Evolutionary conservation across 2,888 invertebrate species (phyloP), one percentile per base, ranked within the genome.

Genomic region (Tetragnatha montana): DNA sequence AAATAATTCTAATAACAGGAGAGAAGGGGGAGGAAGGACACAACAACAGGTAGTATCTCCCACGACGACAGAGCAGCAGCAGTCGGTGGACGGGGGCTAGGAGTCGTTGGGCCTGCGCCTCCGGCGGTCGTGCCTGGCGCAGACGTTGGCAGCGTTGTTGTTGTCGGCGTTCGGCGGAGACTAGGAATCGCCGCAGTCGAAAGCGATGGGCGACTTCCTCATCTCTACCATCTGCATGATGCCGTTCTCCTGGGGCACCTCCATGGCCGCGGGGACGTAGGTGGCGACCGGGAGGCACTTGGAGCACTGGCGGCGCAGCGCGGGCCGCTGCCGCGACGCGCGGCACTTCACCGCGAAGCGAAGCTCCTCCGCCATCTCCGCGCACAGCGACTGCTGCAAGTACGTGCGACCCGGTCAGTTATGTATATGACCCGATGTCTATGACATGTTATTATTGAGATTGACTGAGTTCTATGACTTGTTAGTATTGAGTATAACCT

Each of bases 281-380:
- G 92, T 92, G 69, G 96, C 95, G 10, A 95, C 95, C 0, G 96
- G 96, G 2, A 96, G 95, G 92, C 97, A 97, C 92, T 96, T 95
- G 8, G 96, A 95, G 93, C 97, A 97, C 81, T 96, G 96, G 82
- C 96, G 94, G 92, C 96, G 95, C 14, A 97, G 94, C 10, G 96
- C 96, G 0, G 97, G 97, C 90, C 97, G 94, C 93, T 97, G 96
- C 91, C 96, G 95, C 1, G 97, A 96, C 7, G 91, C 91, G 22
- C 95, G 95, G 93, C 98, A 98, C 80, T 96, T 95, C 93, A 98
- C 95, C 0, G 98, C 98, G 93, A 98, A 98, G 51, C 97, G 95
- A 90, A 98, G 94, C 94, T 98, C 98, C 94, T 98, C 96, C 0
- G 95, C 97, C 97, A 98, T 98, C 94, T 98, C 98, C 73, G 97